Base-by-base conservation (phyloP, 2,797 vertebrate species). In the Danio aesculapii region DNA sequence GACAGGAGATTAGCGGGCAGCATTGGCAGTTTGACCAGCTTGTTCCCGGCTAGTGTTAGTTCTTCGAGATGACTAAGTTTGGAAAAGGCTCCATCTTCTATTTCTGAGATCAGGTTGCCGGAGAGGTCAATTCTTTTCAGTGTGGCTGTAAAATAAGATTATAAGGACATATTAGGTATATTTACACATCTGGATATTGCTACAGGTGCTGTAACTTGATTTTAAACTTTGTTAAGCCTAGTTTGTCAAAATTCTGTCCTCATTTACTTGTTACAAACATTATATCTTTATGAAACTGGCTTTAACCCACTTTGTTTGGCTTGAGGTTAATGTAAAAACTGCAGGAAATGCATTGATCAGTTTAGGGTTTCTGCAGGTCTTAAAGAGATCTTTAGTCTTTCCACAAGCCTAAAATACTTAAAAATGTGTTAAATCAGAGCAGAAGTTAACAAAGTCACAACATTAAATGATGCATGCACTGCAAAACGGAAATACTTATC, bases 31-130 rank as follows among this genome's bases (percentile, higher is more conserved):
- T 92, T 97, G 63, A 94, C 44, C 86, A 98, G 93, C 85, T 82
- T 92, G 84, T 98, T 99, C 86, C 97, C 95, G 87, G 95, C 91
- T 62, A 99, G 94, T 67, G 88, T 92, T 79, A 99, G 95, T 90
- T 98, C 96, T 91, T 98, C 96, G 11, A 98, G 88, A 76, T 95
- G 82, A 44, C 87, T 77, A 39, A 98, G 95, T 86, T 95, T 96
- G 83, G 95, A 95, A 90, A 98, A 98, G 69, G 96, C 95, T 79
- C 93, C 94, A 0, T 98, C 96, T 81, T 99, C 96, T 86, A 98
- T 98, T 79, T 96, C 96, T 84, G 95, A 85, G 83, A 98, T 98
- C 63, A 93, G 84, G 83, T 98, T 98, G 87, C 95, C 95, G 80
- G 91, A 96, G 50, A 99, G 93, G 90, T 98, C 96, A 44, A 98